Evolutionary conservation across 2,888 invertebrate genomes (phyloP).

Genomic region (Diabrotica balteata): DNA sequence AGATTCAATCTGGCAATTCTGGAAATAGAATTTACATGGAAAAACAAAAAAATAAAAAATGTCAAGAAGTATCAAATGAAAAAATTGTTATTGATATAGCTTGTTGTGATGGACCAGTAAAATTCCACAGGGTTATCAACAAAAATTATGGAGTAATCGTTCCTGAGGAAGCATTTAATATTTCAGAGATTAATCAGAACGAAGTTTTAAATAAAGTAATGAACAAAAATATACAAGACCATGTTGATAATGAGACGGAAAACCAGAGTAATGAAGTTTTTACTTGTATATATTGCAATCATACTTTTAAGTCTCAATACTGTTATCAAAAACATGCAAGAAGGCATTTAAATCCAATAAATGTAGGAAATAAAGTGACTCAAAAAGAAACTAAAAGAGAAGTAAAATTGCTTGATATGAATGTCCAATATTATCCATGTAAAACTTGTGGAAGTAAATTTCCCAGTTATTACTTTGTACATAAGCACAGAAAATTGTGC

Average conservation of each 20-base stretch:
- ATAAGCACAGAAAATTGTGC: constrained; percentile 87
- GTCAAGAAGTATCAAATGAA: constrained; percentile 41
- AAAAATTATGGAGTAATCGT: constrained; percentile 71
- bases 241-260: constrained; percentile 51
- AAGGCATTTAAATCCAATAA: constrained; percentile 71
- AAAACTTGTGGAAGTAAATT: constrained; percentile 92
- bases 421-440: constrained; percentile 91
- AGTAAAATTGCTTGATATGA: constrained; percentile 73
- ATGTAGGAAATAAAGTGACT: constrained; percentile 51
- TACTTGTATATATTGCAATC: constrained; percentile 78
- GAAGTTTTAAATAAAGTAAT: constrained; percentile 58
- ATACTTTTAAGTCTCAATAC: constrained; percentile 84
- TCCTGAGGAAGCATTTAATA: constrained; percentile 43
- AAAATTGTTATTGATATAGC: constrained; percentile 85
- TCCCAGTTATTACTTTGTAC: constrained; percentile 92
- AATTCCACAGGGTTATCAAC: constrained; percentile 85
- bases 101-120: constrained; percentile 89
- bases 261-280: constrained; percentile 61
- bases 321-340: constrained; percentile 84
- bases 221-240: constrained; percentile 57
- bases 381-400: constrained; percentile 62
- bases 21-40: constrained; percentile 37
- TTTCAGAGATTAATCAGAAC: constrained; percentile 48
- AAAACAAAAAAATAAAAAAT: constrained; percentile 37
- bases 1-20: constrained; percentile 17